A percentile compares a stretch with the other conserved stretches of the same genome.
Conservation (phyloP, 2,797 vertebrate species). For the Octomys mimax region DNA sequence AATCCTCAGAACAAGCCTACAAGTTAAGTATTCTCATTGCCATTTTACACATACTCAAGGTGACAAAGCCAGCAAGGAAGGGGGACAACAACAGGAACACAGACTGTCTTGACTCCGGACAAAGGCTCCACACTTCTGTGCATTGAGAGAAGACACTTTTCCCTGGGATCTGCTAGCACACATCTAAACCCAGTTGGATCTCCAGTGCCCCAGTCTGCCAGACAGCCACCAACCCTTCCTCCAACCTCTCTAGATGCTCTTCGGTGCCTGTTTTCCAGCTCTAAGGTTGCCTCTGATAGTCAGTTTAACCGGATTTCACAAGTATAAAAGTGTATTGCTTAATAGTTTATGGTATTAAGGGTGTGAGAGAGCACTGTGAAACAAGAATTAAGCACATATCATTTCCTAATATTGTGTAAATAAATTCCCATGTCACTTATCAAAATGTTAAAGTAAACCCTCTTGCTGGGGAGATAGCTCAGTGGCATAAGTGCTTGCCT, state of each 20-base stretch:
- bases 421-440: neutral
- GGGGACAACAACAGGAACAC: neutral
- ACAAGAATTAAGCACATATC: neutral
- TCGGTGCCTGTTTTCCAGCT: neutral
- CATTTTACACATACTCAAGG: neutral
- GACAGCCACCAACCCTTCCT: neutral
- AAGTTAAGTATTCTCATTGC: neutral
- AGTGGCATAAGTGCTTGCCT: too few relatives aligned
- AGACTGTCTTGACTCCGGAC: neutral
- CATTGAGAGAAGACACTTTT: neutral
- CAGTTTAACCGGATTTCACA: neutral
- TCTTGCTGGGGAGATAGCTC: too few relatives aligned
- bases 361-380: neutral
- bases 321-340: neutral
- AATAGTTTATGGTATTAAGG: neutral
- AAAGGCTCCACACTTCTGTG: neutral
- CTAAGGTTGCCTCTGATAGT: neutral
- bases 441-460: neutral
- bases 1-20: neutral
- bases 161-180: neutral
- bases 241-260: neutral
- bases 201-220: neutral
- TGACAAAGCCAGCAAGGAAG: neutral
- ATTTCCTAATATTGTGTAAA: neutral
- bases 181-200: neutral